phyloP scores from a whole-genome alignment of 2,113 vertebrate species.

The Xiphophorus couchianus region DNA sequence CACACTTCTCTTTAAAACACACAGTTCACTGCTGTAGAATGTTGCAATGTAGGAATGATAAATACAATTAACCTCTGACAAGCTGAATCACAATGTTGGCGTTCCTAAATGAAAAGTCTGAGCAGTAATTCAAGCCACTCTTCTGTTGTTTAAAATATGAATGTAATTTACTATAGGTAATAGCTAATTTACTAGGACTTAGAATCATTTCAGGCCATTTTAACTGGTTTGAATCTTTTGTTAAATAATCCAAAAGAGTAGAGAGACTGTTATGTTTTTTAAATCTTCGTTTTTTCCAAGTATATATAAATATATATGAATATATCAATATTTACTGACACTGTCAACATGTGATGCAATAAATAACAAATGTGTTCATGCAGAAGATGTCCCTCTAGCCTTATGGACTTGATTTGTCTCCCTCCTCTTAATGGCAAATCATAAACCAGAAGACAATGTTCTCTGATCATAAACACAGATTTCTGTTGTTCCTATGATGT shows the following conservation, averaged over 20 bases:
- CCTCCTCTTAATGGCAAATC: background rate
- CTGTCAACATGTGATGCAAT: background rate
- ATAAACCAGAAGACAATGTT: background rate
- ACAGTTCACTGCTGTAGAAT: slow-evolving; percentile 8
- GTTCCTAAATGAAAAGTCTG: background rate
- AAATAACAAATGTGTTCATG: background rate
- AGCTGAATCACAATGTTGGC: background rate
- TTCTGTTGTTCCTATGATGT: slow-evolving; percentile 23
- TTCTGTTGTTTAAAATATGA: no score
- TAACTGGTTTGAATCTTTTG: background rate
- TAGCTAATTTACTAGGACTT: no score
- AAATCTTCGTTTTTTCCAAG: no score
- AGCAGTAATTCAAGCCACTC: background rate
- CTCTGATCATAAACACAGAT: background rate
- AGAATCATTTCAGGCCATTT: no score
- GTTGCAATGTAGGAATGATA: slow-evolving; percentile 10
- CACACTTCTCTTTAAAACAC: slow-evolving; percentile 21
- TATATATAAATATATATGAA: no score
- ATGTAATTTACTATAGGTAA: no score
- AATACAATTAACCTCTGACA: slow-evolving; percentile 7
- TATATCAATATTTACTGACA: background rate
- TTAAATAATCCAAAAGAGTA: background rate
- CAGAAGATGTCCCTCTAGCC: no score
- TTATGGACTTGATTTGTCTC: background rate
- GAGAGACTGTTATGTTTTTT: no score